A percentile compares a stretch with the other conserved stretches of the same genome.
Evolutionary conservation across 2,797 vertebrate species (phyloP).

Genomic region (Hippoglossus hippoglossus): DNA sequence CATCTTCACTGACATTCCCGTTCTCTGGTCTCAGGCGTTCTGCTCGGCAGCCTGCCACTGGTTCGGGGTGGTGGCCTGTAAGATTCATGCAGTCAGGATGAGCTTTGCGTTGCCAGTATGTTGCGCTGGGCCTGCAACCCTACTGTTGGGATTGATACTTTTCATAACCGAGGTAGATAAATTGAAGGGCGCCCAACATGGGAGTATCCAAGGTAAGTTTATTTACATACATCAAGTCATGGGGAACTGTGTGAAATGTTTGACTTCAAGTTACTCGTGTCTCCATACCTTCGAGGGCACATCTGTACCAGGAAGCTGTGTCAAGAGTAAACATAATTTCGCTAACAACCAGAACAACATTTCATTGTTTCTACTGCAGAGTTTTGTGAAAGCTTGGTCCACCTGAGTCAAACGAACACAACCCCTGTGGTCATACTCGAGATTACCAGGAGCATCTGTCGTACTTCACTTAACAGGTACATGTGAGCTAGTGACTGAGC

Average conservation of each 20-base stretch:
- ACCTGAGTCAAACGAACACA: conserved; percentile 52
- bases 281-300: not conserved
- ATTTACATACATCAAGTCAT: not conserved
- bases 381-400: conserved; percentile 70
- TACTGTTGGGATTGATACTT: conserved; percentile 79
- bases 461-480: conserved; percentile 81
- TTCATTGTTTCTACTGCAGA: conserved; percentile 44
- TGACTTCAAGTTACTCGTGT: not conserved
- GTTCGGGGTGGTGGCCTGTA: conserved; percentile 88
- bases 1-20: not conserved
- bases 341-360: not conserved
- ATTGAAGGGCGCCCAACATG: not conserved
- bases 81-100: conserved; percentile 84
- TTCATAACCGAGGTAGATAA: conserved; percentile 63
- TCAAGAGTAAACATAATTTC: not conserved
- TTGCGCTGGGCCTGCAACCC: conserved; percentile 76
- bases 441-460: conserved; percentile 83
- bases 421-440: conserved; percentile 76
- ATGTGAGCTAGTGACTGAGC: not conserved
- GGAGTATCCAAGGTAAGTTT: conserved; percentile 41
- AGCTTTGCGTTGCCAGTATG: conserved; percentile 83
- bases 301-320: not conserved
- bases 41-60: conserved; percentile 86
- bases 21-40: conserved; percentile 62
- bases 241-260: no score